A percentile compares a stretch with the other conserved stretches of the same genome.
phyloP scores from a whole-genome alignment of 2,888 invertebrate genomes.

The Allolobophora icterica region DNA sequence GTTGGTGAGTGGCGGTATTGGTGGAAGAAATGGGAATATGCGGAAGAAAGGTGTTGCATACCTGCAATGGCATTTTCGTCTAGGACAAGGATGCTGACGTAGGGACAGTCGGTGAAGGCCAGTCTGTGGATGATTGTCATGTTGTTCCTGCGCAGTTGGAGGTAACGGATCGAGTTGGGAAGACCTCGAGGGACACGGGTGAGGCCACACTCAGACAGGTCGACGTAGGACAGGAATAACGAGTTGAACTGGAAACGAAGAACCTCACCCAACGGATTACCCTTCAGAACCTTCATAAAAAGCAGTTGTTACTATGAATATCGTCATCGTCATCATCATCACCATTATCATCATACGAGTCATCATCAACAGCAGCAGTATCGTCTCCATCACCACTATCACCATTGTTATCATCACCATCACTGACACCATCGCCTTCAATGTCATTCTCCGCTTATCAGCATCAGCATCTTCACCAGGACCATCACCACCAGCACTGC shows the following conservation, averaged over 20 bases:
- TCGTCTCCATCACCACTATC: not conserved
- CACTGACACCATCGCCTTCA: slow-evolving; percentile 37
- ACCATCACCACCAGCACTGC: slow-evolving; percentile 31
- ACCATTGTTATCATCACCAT: slow-evolving; percentile 35
- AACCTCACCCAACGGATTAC: slow-evolving; percentile 45
- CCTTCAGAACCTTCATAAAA: slow-evolving; percentile 41
- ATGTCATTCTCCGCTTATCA: not conserved
- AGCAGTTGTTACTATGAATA: not conserved
- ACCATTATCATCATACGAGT: too few species aligned
- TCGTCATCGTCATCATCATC: not conserved
- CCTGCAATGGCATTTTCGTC: slow-evolving; percentile 72
- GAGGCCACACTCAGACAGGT: slow-evolving; percentile 48
- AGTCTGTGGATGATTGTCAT: slow-evolving; percentile 42
- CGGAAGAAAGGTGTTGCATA: not conserved
- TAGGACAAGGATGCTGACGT: slow-evolving; percentile 81
- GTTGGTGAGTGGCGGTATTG: too few species aligned
- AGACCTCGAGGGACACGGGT: slow-evolving; percentile 46
- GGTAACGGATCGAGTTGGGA: slow-evolving; percentile 49
- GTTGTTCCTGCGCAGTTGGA: slow-evolving; percentile 49
- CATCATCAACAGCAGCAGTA: too few species aligned
- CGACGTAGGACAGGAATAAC: slow-evolving; percentile 47
- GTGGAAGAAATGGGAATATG: too few species aligned
- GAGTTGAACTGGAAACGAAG: slow-evolving; percentile 48
- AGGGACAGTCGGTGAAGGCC: slow-evolving; percentile 49
- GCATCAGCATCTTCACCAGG: slow-evolving; percentile 28